Conservation (phyloP, 2,797 vertebrate species). For the Falco biarmicus region DNA sequence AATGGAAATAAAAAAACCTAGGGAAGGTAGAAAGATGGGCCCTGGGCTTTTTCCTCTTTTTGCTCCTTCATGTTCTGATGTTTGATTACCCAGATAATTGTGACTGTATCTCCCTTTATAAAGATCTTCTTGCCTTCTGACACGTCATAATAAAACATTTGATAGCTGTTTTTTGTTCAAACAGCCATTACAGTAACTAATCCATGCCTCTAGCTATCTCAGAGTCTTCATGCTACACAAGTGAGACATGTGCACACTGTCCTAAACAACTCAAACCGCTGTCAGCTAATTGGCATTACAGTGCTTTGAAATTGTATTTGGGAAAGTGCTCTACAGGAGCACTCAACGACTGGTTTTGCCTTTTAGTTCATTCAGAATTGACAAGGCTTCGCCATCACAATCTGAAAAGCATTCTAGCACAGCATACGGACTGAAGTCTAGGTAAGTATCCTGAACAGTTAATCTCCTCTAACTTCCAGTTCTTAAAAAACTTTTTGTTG, state of each 20-base stretch:
- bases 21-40: slow-evolving; percentile 6
- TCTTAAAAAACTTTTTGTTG: not conserved
- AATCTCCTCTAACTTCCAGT: not conserved
- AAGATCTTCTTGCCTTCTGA: slow-evolving; percentile 64
- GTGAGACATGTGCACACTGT: not conserved
- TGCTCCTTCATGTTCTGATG: slow-evolving; percentile 27
- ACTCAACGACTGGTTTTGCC: not conserved
- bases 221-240: not conserved
- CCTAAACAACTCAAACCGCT: not conserved
- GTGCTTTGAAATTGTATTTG: not conserved
- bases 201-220: slow-evolving; percentile 11
- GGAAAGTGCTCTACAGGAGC: not conserved
- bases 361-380: not conserved
- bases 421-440: not conserved
- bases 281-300: not conserved
- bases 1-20: slow-evolving; percentile 44
- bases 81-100: slow-evolving; percentile 67
- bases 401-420: not conserved
- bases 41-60: not conserved
- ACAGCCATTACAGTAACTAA: slow-evolving; percentile 54
- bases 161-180: slow-evolving; percentile 65
- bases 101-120: slow-evolving; percentile 42
- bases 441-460: not conserved
- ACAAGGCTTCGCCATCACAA: not conserved
- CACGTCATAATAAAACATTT: slow-evolving; percentile 62